phyloP scores from a whole-genome alignment of 2,797 vertebrate genomes.

The Premnoplex brunnescens region DNA sequence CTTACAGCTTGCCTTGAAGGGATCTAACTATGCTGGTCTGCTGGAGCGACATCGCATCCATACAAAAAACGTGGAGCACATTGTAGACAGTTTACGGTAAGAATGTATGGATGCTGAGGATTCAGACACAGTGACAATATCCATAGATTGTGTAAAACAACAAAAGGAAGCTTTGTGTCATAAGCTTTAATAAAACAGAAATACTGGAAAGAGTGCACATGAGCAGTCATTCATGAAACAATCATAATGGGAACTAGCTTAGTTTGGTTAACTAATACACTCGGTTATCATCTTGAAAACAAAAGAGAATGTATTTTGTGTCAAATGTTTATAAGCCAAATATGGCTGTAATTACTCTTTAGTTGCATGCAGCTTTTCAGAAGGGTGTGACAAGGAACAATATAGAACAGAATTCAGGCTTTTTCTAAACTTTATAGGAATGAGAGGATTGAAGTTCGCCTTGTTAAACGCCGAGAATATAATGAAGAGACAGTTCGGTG shows the following conservation, averaged over 20 bases:
- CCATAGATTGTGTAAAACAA: neutral
- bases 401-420: neutral
- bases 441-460: slow-evolving; percentile 87
- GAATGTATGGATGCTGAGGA: neutral
- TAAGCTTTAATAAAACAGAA: neutral
- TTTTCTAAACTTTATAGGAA: slow-evolving; percentile 76
- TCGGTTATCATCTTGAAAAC: neutral
- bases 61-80: slow-evolving; percentile 88
- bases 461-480: slow-evolving; percentile 93
- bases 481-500: slow-evolving; percentile 90
- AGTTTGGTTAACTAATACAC: neutral
- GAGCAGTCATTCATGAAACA: neutral
- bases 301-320: neutral
- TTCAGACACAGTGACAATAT: neutral
- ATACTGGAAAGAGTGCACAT: neutral
- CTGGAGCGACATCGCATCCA: slow-evolving; percentile 94
- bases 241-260: fast-evolving
- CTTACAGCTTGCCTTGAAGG: slow-evolving; percentile 92
- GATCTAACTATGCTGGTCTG: slow-evolving; percentile 94
- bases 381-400: neutral
- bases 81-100: slow-evolving; percentile 91
- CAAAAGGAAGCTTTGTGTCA: neutral
- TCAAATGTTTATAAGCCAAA: neutral
- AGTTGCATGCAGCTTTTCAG: neutral
- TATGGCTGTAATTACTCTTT: neutral